phyloP scores from a whole-genome alignment of 2,113 vertebrate genomes.

The Meles meles region DNA sequence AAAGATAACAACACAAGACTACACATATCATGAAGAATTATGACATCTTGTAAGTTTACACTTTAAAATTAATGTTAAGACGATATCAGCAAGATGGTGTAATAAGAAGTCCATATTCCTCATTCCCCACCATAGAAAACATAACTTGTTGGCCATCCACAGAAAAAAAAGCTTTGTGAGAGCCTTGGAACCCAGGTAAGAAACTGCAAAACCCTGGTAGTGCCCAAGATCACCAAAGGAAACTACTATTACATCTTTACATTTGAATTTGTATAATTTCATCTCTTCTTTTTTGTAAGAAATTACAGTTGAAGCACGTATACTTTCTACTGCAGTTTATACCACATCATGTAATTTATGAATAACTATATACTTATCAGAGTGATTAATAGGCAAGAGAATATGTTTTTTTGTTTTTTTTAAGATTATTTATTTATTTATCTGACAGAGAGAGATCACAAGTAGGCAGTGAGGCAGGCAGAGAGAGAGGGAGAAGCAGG shows the following conservation, averaged over 20 bases:
- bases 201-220: not conserved
- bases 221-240: not conserved
- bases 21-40: not conserved
- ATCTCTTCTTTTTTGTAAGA: not conserved
- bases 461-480: too few species aligned
- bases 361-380: not conserved
- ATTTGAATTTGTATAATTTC: not conserved
- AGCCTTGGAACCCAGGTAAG: not conserved
- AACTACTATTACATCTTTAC: not conserved
- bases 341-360: fast-evolving
- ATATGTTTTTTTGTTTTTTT: not conserved
- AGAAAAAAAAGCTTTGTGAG: not conserved
- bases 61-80: not conserved
- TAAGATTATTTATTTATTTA: too few species aligned
- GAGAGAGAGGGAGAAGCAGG: too few species aligned
- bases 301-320: not conserved
- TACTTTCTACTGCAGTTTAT: not conserved
- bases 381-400: not conserved
- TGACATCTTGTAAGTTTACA: not conserved
- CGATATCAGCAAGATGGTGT: not conserved
- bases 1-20: not conserved
- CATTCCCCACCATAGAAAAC: not conserved
- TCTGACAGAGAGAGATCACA: too few species aligned
- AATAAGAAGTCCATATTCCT: not conserved
- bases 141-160: not conserved